phyloP scores from a whole-genome alignment of 1,140 invertebrate genomes.

The Fopius arisanus region DNA sequence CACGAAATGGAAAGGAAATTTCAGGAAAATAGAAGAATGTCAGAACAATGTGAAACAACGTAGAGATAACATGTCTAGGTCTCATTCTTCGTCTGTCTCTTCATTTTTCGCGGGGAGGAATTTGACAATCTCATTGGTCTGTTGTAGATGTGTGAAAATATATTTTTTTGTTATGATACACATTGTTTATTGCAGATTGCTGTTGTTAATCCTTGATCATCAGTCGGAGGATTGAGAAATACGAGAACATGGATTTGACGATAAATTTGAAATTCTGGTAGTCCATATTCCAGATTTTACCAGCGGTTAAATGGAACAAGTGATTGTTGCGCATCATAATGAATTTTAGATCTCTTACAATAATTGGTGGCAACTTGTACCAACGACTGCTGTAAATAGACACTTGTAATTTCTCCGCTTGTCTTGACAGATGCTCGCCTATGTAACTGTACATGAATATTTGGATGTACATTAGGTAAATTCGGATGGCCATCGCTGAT shows the following conservation, averaged over 20 bases:
- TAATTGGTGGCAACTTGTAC: conserved; percentile 26
- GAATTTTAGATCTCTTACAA: conserved; percentile 27
- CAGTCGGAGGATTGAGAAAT: conserved; percentile 28
- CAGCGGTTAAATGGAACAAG: conserved; percentile 30
- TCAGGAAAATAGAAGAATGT: too few species aligned
- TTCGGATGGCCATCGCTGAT: not conserved
- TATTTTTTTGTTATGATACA: not conserved
- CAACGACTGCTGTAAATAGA: conserved; percentile 26
- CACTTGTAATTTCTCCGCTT: conserved; percentile 21
- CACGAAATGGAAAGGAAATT: too few species aligned
- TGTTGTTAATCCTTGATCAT: conserved; percentile 16
- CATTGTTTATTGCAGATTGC: not conserved
- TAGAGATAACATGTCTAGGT: too few species aligned
- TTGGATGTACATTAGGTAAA: conserved; percentile 17
- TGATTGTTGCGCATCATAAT: conserved; percentile 26
- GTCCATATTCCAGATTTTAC: conserved; percentile 31
- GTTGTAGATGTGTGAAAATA: not conserved
- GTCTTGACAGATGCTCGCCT: conserved; percentile 17
- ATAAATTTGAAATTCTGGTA: conserved; percentile 25
- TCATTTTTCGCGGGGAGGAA: too few species aligned
- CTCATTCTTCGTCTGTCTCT: too few species aligned
- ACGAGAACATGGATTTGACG: conserved; percentile 31
- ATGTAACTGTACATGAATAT: conserved; percentile 33
- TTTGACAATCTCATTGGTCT: too few species aligned
- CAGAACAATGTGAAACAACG: too few species aligned